Conservation (phyloP, 2,113 vertebrate genomes). For the Asarcornis scutulata region DNA sequence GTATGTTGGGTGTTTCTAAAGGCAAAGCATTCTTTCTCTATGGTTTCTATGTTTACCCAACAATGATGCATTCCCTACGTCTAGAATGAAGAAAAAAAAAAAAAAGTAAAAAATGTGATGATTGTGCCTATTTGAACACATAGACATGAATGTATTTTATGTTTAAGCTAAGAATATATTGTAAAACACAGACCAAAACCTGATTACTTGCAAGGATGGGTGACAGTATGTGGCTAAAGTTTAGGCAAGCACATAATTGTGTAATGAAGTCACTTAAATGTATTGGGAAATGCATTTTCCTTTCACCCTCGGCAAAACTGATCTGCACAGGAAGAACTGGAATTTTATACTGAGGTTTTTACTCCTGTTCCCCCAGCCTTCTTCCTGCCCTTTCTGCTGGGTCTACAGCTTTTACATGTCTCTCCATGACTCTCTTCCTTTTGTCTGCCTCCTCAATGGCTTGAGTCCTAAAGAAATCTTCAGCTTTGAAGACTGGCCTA, state of each 20-base stretch:
- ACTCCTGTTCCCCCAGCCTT: conserved; percentile 45
- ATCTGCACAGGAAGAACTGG: neutral
- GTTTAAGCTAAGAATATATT: neutral
- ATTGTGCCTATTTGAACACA: neutral
- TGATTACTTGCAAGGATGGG: conserved; percentile 36
- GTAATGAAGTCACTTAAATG: conserved; percentile 66
- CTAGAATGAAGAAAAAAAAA: neutral
- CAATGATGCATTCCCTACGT: neutral
- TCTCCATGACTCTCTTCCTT: conserved; percentile 60
- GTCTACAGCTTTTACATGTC: conserved; percentile 57
- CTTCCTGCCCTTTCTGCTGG: conserved; percentile 21
- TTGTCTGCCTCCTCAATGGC: conserved; percentile 68
- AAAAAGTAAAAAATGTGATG: neutral
- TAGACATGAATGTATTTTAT: neutral
- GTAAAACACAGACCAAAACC: conserved; percentile 20
- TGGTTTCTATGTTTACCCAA: neutral
- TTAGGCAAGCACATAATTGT: conserved; percentile 59
- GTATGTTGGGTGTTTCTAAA: neutral
- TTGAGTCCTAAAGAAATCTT: conserved; percentile 69
- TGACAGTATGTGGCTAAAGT: conserved; percentile 49
- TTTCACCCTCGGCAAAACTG: conserved; percentile 41
- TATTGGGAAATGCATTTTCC: conserved; percentile 39
- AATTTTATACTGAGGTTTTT: conserved; percentile 19
- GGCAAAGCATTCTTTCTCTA: neutral
- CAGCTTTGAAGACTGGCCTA: conserved; percentile 65